phyloP scores from a whole-genome alignment of 2,888 invertebrate genomes.

The Muscina levida region DNA sequence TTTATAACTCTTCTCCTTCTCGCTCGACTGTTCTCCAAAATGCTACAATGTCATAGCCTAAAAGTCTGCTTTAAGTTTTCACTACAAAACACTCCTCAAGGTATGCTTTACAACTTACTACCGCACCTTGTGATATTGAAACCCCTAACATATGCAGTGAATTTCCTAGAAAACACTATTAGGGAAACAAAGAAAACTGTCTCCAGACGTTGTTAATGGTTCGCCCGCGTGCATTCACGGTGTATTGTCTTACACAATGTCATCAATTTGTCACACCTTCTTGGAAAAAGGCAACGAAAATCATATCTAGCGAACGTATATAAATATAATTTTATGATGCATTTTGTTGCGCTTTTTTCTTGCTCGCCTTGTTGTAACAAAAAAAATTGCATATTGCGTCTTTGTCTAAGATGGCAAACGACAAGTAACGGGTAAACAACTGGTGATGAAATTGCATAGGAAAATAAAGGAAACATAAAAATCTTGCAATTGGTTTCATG shows the following conservation, averaged over 20 bases:
- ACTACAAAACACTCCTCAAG: neutral
- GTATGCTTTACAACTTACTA: neutral
- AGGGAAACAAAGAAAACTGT: neutral
- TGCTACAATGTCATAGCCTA: too few relatives aligned
- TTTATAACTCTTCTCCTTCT: too few relatives aligned
- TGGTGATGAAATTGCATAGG: neutral
- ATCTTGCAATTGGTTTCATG: slow-evolving; percentile 36
- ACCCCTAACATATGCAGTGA: slow-evolving; percentile 7
- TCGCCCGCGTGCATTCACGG: neutral
- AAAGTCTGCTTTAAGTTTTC: neutral
- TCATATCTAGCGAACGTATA: neutral
- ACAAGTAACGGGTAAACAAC: neutral
- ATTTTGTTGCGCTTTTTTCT: neutral
- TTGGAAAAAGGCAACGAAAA: too few relatives aligned
- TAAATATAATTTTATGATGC: slow-evolving; percentile 17
- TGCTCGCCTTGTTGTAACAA: neutral
- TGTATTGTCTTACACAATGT: slow-evolving; percentile 37
- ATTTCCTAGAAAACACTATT: slow-evolving; percentile 8
- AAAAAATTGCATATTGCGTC: slow-evolving; percentile 36
- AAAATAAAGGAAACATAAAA: slow-evolving; percentile 14
- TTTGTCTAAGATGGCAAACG: neutral
- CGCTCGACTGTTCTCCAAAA: too few relatives aligned
- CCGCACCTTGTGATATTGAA: neutral
- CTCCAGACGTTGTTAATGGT: neutral
- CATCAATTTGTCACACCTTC: slow-evolving; percentile 46